Percentiles rank a stretch among this genome's conserved stretches.
These are phyloP conservation scores for Melinaea menophilus DNA, from an alignment of 2,888 invertebrate species.

Conservation along the genomic window DNA sequence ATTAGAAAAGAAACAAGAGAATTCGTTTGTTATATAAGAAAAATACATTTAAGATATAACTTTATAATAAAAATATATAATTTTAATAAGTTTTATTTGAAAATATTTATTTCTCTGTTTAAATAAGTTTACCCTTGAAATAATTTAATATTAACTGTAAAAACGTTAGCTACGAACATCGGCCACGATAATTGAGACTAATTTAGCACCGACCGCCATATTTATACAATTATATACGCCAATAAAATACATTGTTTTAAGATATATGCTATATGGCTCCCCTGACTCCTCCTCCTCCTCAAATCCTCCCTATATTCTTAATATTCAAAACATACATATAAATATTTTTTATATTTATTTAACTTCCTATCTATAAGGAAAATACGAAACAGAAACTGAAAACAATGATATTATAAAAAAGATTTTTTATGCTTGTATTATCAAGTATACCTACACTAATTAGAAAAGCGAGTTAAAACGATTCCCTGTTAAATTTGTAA, in stretches of 20 bases:
- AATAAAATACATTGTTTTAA: not conserved
- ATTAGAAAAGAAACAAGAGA: not conserved
- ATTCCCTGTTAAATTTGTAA: too few species aligned
- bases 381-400: too few species aligned
- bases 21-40: not conserved
- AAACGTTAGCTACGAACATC: slow-evolving; percentile 13
- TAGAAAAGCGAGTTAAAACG: too few species aligned
- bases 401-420: too few species aligned
- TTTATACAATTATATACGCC: not conserved
- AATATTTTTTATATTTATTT: too few species aligned
- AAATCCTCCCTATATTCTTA: too few species aligned
- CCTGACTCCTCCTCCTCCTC: too few species aligned
- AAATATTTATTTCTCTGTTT: not conserved
- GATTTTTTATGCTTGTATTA: too few species aligned
- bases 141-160: slow-evolving; percentile 20
- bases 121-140: slow-evolving; percentile 24
- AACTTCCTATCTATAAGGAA: too few species aligned
- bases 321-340: too few species aligned
- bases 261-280: not conserved
- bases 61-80: too few species aligned
- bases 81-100: not conserved
- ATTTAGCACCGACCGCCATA: slow-evolving; percentile 9
- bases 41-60: not conserved
- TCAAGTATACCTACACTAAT: too few species aligned
- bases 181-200: slow-evolving; percentile 13